A percentile compares a stretch with the other conserved stretches of the same genome.
phyloP scores from a whole-genome alignment of 2,797 vertebrate species.

The Typhlichthys eigenmanni region DNA sequence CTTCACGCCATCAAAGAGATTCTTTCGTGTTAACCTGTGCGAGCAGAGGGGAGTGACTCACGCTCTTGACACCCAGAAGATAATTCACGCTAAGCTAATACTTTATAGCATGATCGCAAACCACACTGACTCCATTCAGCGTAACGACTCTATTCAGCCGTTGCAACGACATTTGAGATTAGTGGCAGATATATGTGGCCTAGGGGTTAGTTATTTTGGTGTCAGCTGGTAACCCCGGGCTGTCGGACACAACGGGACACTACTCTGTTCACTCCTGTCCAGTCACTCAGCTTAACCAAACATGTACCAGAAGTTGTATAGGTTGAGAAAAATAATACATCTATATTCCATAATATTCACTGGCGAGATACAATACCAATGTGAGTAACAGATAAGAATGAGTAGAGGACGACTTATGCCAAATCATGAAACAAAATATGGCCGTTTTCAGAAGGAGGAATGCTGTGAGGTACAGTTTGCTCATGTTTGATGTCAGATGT shows the following conservation, averaged over 20 bases:
- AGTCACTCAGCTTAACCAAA: slow-evolving; percentile 42
- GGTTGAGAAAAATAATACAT: neutral
- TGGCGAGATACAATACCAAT: slow-evolving; percentile 4
- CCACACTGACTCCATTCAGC: slow-evolving; percentile 43
- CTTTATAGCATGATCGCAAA: slow-evolving; percentile 54
- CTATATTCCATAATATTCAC: neutral
- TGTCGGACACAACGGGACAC: slow-evolving; percentile 46
- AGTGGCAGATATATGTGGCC: slow-evolving; percentile 48
- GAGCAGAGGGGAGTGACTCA: slow-evolving; percentile 53
- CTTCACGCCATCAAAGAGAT: slow-evolving; percentile 48
- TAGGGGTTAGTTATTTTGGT: slow-evolving; percentile 64
- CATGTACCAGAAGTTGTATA: slow-evolving; percentile 20
- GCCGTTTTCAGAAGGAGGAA: slow-evolving; percentile 58
- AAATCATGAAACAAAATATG: slow-evolving; percentile 49
- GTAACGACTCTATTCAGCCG: slow-evolving; percentile 7
- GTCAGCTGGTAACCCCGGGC: slow-evolving; percentile 37
- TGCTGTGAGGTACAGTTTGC: slow-evolving; percentile 59
- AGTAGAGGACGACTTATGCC: slow-evolving; percentile 39
- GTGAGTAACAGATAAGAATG: slow-evolving; percentile 15
- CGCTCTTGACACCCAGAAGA: slow-evolving; percentile 55
- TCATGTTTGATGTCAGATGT: slow-evolving; percentile 53
- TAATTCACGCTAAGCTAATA: slow-evolving; percentile 63
- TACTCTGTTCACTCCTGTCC: slow-evolving; percentile 61
- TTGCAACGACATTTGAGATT: slow-evolving; percentile 55
- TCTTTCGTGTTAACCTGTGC: slow-evolving; percentile 51